Percentiles rank a stretch among this genome's conserved stretches.
Evolutionary conservation across 1,140 invertebrate genomes (phyloP).

Genomic region (Diprion similis): DNA sequence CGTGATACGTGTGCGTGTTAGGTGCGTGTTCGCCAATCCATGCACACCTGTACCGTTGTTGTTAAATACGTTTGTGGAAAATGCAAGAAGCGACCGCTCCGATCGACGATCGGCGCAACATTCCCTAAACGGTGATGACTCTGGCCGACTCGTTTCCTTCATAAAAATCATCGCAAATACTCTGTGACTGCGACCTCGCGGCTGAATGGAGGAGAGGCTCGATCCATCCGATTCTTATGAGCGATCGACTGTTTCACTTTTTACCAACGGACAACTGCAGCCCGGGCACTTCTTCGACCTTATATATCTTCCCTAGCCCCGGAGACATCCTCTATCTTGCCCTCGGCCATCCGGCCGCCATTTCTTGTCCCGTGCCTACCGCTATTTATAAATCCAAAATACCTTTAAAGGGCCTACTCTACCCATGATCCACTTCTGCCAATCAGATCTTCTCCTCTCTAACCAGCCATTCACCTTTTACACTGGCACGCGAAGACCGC

Average conservation of each 20-base stretch:
- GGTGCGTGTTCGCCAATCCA: neutral
- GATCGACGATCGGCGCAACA: slow-evolving; percentile 40
- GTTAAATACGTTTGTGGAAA: slow-evolving; percentile 30
- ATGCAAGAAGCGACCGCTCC: slow-evolving; percentile 14
- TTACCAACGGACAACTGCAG: slow-evolving; percentile 26
- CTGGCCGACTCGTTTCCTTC: slow-evolving; percentile 26
- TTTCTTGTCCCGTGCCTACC: neutral
- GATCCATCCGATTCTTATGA: slow-evolving; percentile 34
- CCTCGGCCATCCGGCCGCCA: neutral
- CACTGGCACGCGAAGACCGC: no score
- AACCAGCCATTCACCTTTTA: no score
- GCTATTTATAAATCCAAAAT: slow-evolving; percentile 4
- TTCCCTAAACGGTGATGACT: slow-evolving; percentile 55
- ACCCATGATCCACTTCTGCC: neutral
- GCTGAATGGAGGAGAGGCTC: slow-evolving; percentile 18
- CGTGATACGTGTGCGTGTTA: neutral
- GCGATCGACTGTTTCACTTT: slow-evolving; percentile 38
- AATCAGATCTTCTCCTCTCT: no score
- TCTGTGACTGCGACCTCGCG: slow-evolving; percentile 19
- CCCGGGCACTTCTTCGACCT: slow-evolving; percentile 6
- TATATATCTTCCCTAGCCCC: neutral
- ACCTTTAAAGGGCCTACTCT: neutral
- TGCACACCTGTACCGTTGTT: slow-evolving; percentile 1
- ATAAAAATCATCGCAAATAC: slow-evolving; percentile 49
- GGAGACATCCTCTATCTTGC: neutral